Evolutionary conservation across 1,140 invertebrate species (phyloP), one percentile per base, ranked within the genome.

Genomic region (Drosophila cardini): DNA sequence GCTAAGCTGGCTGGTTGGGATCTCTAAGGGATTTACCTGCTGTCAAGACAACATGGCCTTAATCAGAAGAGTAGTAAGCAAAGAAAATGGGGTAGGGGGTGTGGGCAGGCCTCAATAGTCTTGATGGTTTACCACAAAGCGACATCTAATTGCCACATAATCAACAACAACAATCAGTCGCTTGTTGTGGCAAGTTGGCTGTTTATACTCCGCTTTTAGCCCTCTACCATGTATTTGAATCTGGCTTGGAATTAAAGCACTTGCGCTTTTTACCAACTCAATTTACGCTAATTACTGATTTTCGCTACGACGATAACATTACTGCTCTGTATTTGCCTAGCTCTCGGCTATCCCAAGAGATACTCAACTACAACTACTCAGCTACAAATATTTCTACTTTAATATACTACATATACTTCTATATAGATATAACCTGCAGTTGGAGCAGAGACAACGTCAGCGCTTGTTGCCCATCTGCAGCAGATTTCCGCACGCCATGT

Each of bases 201-300:
- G 21, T 26, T 26, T 26, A 3, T 26, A 26, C 21, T 26, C 21
- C 21, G 21, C 21, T 26, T 26, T 26, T 34, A 61, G 64, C n/a
- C 18, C 40, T 45, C 34, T 26, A 34, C 8, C 50, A 50, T 36
- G 42, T 60, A 55, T 26, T 5, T 46, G 43, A 45, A 42, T 50
- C 21, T 26, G 60, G 46, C 6, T 30, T 50, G 76, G 69, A 81
- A 78, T 76, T 70, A 52, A 61, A 71, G 77, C 76, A 80, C 79
- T 87, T 87, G 84, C 83, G 72, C 84, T 83, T 87, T 87, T 87
- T 89, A 87, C 72, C 79, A 83, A 89, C 84, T 89, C 84, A 87
- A 87, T 87, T 87, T 87, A 89, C 79, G 84, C 83, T 87, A 87
- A 87, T 87, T 87, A 87, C 84, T 87, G 83, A 77, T 81, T 83